Percentiles rank a stretch among this genome's conserved stretches.
phyloP scores from a whole-genome alignment of 2,888 invertebrate species.

The Neoitamus cyanurus region DNA sequence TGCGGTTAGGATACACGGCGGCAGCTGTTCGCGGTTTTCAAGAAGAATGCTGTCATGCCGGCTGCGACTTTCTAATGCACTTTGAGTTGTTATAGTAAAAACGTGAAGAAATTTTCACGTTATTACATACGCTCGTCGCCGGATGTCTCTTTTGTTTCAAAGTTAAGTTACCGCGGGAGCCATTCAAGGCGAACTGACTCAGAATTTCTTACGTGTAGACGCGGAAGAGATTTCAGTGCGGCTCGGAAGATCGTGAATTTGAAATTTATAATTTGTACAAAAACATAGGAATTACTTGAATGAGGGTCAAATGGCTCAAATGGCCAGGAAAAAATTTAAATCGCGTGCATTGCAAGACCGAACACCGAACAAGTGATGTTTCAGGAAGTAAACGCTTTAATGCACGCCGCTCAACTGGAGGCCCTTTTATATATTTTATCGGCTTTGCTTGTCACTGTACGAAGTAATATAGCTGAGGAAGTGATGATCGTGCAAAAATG shows the following conservation, averaged over 20 bases:
- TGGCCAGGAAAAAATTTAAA: not conserved
- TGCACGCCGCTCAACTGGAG: not conserved
- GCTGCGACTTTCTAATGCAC: constrained; percentile 1
- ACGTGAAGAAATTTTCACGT: not conserved
- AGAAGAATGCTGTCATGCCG: not conserved
- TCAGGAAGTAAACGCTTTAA: not conserved
- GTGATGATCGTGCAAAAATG: not conserved
- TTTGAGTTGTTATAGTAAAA: not conserved
- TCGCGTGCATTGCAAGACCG: not conserved
- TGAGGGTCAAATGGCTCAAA: not conserved
- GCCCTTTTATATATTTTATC: not conserved
- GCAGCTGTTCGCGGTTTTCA: not conserved
- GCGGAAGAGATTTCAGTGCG: not conserved
- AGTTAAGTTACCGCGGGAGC: not conserved
- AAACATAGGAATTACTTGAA: not conserved
- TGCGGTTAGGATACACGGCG: not conserved
- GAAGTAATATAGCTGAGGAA: not conserved
- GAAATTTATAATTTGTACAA: not conserved
- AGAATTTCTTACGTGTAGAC: not conserved
- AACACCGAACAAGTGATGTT: not conserved
- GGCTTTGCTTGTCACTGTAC: not conserved
- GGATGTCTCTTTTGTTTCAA: not conserved
- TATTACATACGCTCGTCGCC: not conserved
- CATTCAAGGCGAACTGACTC: not conserved
- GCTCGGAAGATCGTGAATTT: not conserved